Base-by-base conservation (phyloP, 2,888 invertebrate genomes). In the Apodemia mormo region DNA sequence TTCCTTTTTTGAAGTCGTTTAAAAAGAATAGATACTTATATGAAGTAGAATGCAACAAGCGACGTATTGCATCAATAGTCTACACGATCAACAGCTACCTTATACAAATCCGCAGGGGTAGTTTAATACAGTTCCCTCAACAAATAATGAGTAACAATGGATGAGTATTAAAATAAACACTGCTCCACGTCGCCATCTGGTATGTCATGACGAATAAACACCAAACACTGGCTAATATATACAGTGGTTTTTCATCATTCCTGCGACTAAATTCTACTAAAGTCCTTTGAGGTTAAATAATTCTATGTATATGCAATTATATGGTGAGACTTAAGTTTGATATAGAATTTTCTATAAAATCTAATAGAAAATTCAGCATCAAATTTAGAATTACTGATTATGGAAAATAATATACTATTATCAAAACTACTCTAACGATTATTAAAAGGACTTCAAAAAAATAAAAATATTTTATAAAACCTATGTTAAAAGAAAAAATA, bases 161-260 rank as follows among this genome's bases (percentile, higher is more conserved):
- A 80, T 90, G 90, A 92, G 92, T 91, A 93, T 93, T 93, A 90
- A 91, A 93, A 90, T 91, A 92, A 93, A 93, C 92, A 92, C 80
- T 79, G 82, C 58, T 58, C 12, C 5, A 10, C 58, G 58, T 83
- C 85, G 89, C 90, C 92, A 92, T 92, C 91, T 92, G 92, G 89
- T 86, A 80, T 80, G 83, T 78, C 81, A 83, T 81, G 83, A 81
- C 84, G 84, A 81, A 82, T 83, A 88, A 89, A 90, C 84, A 87
- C 81, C 82, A 85, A 86, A 86, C 82, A 87, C 78, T 78, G 82
- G 83, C 82, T 90, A 92, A 92, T 91, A 82, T 92, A 92, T 92
- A 89, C 92, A 86, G 80, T 79, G 83, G 82, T 78, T 71, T 67
- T 30, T 43, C 37, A 58, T 56, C 12, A 58, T 4, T 49, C 40